phyloP scores from a whole-genome alignment of 1,140 invertebrate genomes.

The Cheumatopsyche charites region DNA sequence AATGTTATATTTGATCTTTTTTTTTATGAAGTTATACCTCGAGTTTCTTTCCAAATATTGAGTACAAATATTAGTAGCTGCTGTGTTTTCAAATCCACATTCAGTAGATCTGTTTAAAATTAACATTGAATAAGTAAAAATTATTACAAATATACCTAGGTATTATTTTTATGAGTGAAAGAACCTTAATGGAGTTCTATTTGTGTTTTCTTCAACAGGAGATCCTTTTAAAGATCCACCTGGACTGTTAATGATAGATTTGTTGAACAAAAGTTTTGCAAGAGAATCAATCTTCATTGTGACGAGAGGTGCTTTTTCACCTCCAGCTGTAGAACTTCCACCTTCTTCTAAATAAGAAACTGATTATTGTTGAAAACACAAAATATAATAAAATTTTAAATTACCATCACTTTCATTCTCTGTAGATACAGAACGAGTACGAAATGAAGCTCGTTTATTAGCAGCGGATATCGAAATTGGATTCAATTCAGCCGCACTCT shows the following conservation, averaged over 20 bases:
- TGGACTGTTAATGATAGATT: constrained; percentile 58
- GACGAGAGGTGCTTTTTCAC: constrained; percentile 64
- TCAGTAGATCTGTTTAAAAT: constrained; percentile 39
- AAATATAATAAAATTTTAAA: neutral
- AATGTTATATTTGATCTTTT: too few species aligned
- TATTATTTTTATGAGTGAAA: neutral
- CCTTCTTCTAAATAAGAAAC: constrained; percentile 49
- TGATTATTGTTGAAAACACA: constrained; percentile 20
- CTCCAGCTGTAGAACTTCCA: constrained; percentile 17
- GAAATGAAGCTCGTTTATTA: constrained; percentile 63
- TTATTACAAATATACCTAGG: neutral
- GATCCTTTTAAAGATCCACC: constrained; percentile 56
- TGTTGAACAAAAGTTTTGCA: constrained; percentile 68
- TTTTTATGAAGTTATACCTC: too few species aligned
- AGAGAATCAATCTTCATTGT: constrained; percentile 68
- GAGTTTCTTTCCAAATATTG: constrained; percentile 42
- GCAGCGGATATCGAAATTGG: constrained; percentile 68
- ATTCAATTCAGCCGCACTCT: constrained; percentile 76
- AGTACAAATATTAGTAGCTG: constrained; percentile 41
- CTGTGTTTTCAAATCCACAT: constrained; percentile 39
- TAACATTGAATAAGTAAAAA: constrained; percentile 7
- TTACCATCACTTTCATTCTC: constrained; percentile 61
- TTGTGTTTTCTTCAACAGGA: constrained; percentile 52
- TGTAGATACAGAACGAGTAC: constrained; percentile 63
- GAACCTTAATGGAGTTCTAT: too few species aligned